phyloP scores from a whole-genome alignment of 2,888 invertebrate species.

The Pecten maximus region DNA sequence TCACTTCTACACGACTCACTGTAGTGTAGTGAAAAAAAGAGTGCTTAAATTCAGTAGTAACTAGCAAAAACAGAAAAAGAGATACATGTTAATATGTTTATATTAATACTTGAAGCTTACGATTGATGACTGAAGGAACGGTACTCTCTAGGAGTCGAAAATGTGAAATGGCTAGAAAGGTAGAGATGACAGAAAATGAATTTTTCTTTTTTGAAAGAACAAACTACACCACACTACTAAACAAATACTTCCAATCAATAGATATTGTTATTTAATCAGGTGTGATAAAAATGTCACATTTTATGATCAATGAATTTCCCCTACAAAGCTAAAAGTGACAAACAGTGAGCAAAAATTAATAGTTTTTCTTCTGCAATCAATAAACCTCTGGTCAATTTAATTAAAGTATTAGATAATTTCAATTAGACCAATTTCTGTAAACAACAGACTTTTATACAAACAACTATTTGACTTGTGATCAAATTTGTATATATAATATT shows the following conservation, averaged over 20 bases:
- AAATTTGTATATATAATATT: too few relatives aligned
- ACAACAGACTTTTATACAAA: too few relatives aligned
- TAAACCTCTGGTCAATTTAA: too few relatives aligned
- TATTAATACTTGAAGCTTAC: not conserved
- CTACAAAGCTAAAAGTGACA: too few relatives aligned
- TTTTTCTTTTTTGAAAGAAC: not conserved
- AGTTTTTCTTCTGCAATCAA: too few relatives aligned
- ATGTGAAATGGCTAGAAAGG: conserved; percentile 17
- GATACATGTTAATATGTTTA: not conserved
- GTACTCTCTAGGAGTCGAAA: conserved; percentile 23
- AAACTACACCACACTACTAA: not conserved
- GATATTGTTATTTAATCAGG: not conserved
- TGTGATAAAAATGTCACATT: not conserved
- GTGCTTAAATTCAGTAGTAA: conserved; percentile 9
- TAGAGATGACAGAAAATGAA: not conserved
- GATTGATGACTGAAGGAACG: not conserved
- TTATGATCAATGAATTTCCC: too few relatives aligned
- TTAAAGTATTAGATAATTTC: too few relatives aligned
- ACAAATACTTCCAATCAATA: not conserved
- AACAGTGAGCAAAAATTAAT: too few relatives aligned
- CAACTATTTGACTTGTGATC: too few relatives aligned
- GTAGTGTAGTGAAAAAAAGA: not conserved
- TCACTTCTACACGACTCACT: not conserved
- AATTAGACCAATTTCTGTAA: too few relatives aligned
- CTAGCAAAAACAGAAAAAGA: not conserved